Base-by-base conservation (phyloP, 2,888 invertebrate genomes). In the Lampropteryx suffumata region DNA sequence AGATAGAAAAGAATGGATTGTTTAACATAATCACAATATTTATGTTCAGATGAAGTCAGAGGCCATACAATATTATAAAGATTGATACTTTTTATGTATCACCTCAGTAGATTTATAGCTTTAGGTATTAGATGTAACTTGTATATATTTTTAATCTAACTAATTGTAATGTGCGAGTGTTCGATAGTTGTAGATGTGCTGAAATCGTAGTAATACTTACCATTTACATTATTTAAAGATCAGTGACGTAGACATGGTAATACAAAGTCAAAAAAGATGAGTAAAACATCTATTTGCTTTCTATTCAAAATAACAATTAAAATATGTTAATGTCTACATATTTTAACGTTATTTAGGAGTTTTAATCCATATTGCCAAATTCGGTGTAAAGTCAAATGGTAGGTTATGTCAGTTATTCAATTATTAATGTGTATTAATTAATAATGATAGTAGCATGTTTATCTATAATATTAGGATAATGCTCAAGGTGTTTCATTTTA, bases 351-450 rank as follows among this genome's bases (percentile, higher is more conserved):
- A 64, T 61, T 61, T 73, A 77, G 76, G 75, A 74, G 89, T 87
- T 88, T 90, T 89, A 86, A 87, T 84, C 71, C 78, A 77, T 73
- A 85, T 82, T 90, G 90, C 90, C 90, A 90, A 90, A 90, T 84
- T 88, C 75, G 74, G 67, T 85, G 77, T 89, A 82, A 79, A 79
- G 73, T 76, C 74, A 76, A 74, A 80, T 81, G 75, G 79, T 78
- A 75, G 75, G 79, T n/a, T 78, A 75, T 76, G 70, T 81, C 79
- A 77, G 79, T 75, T 84, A 76, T 79, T 80, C 81, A 79, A 84
- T 82, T 79, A 81, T 79, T 79, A 82, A 71, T 75, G 73, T 59
- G 50, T 61, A 58, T 57, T 50, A 55, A 17, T 4, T 46, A 28
- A 60, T 43, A 52, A 50, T 44, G 24, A 48, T 69, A 80, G 81